Conservation (phyloP, 2,113 vertebrate species). For the Capreolus pygargus region DNA sequence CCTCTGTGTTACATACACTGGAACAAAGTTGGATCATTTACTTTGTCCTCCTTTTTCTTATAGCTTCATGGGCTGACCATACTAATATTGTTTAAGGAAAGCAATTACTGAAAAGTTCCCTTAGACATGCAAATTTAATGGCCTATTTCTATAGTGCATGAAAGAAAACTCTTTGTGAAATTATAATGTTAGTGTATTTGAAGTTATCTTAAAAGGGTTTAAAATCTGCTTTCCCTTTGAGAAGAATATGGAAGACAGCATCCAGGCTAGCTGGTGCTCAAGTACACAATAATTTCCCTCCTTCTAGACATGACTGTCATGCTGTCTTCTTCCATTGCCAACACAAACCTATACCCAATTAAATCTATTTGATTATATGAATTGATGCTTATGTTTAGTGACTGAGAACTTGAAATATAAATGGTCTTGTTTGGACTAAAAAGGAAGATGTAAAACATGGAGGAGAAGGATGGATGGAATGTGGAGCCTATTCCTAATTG, state of each 20-base stretch:
- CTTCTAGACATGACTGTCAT: not conserved
- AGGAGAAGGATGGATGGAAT: not conserved
- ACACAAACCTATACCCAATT: not conserved
- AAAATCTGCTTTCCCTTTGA: not conserved
- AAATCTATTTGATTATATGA: not conserved
- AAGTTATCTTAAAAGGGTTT: constrained; percentile 44
- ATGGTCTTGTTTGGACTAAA: not conserved
- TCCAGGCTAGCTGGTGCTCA: not conserved
- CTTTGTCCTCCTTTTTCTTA: constrained; percentile 11
- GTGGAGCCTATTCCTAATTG: not conserved
- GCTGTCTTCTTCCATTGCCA: not conserved
- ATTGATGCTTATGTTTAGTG: not conserved
- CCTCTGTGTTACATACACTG: not conserved
- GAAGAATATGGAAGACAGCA: not conserved
- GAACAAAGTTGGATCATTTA: constrained; percentile 3
- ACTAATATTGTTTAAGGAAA: constrained; percentile 40
- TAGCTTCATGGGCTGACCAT: not conserved
- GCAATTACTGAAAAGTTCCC: constrained; percentile 44
- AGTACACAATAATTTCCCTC: not conserved
- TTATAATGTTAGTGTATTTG: constrained; percentile 35
- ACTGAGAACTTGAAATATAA: not conserved
- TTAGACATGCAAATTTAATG: constrained; percentile 57
- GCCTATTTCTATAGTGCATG: constrained; percentile 29
- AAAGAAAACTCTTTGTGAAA: constrained; percentile 37
- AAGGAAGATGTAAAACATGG: not conserved